Percentiles rank a stretch among this genome's conserved stretches.
Evolutionary conservation across 2,797 vertebrate genomes (phyloP).

Genomic region (Myotis pilosus): DNA sequence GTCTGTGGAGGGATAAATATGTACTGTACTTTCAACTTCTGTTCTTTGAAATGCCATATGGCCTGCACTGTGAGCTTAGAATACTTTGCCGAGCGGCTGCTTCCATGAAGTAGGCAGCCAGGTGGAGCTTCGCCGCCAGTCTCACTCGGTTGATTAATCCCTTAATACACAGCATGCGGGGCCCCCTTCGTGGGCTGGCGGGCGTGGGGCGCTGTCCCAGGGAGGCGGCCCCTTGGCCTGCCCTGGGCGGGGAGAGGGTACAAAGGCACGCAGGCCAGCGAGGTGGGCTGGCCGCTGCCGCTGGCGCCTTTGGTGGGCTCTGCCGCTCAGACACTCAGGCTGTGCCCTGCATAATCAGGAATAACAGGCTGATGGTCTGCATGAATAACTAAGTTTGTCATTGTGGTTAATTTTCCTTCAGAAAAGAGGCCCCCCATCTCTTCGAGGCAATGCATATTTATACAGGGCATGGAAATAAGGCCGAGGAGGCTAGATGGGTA

Average conservation of each 20-base stretch:
- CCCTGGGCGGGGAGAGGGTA: slow-evolving; percentile 56
- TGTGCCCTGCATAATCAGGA: slow-evolving; percentile 84
- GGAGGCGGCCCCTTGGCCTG: slow-evolving; percentile 63
- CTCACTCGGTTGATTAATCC: slow-evolving; percentile 83
- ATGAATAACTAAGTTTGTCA: slow-evolving; percentile 86
- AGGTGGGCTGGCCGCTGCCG: slow-evolving; percentile 76
- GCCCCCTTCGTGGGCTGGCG: slow-evolving; percentile 36
- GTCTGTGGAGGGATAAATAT: slow-evolving; percentile 76
- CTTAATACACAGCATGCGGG: slow-evolving; percentile 76
- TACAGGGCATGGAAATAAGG: slow-evolving; percentile 79
- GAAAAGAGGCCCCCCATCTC: slow-evolving; percentile 79
- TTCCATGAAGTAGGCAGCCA: slow-evolving; percentile 70
- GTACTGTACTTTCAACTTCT: slow-evolving; percentile 78
- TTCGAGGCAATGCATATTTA: slow-evolving; percentile 82
- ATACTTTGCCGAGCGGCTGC: slow-evolving; percentile 72
- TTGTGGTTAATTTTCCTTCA: slow-evolving; percentile 83
- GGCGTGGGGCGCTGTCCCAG: slow-evolving; percentile 55
- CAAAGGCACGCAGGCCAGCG: slow-evolving; percentile 68
- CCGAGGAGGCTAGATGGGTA: neutral
- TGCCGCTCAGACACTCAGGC: slow-evolving; percentile 81
- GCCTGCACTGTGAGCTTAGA: slow-evolving; percentile 76
- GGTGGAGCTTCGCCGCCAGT: slow-evolving; percentile 64
- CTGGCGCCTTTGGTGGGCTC: slow-evolving; percentile 82
- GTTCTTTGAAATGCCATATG: slow-evolving; percentile 79
- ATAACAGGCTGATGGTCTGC: slow-evolving; percentile 82